A percentile compares a stretch with the other conserved stretches of the same genome.
Evolutionary conservation across 2,113 vertebrate genomes (phyloP).

Genomic region (Bambusicola thoracicus): DNA sequence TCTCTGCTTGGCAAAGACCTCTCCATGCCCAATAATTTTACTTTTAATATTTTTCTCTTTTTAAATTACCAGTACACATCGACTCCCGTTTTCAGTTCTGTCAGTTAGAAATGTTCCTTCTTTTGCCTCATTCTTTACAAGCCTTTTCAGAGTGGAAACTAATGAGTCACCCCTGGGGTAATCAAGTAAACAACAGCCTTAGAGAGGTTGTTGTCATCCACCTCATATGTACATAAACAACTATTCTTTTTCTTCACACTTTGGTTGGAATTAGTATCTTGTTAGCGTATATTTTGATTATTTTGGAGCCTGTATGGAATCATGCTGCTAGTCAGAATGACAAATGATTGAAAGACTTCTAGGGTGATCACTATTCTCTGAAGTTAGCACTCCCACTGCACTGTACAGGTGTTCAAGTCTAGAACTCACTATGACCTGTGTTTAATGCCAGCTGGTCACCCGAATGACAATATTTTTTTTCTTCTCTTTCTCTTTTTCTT

Average conservation of each 20-base stretch:
- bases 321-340: not conserved
- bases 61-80: not conserved
- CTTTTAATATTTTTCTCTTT: too few species aligned
- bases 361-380: not conserved
- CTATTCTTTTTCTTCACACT: not conserved
- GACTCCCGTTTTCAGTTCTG: not conserved
- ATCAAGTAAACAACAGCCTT: not conserved
- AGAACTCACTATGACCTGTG: not conserved
- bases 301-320: not conserved
- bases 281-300: not conserved
- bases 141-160: not conserved
- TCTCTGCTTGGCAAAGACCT: not conserved
- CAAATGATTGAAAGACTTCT: not conserved
- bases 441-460: not conserved
- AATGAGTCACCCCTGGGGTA: not conserved
- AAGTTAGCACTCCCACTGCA: not conserved
- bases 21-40: not conserved
- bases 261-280: not conserved
- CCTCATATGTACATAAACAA: not conserved
- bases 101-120: not conserved
- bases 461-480: too few species aligned
- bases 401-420: not conserved
- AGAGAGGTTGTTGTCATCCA: not conserved
- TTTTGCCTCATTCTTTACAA: not conserved
- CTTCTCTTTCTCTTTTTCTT: not conserved